Evolutionary conservation across 2,888 invertebrate species (phyloP).

Genomic region (Oscheius sp.): DNA sequence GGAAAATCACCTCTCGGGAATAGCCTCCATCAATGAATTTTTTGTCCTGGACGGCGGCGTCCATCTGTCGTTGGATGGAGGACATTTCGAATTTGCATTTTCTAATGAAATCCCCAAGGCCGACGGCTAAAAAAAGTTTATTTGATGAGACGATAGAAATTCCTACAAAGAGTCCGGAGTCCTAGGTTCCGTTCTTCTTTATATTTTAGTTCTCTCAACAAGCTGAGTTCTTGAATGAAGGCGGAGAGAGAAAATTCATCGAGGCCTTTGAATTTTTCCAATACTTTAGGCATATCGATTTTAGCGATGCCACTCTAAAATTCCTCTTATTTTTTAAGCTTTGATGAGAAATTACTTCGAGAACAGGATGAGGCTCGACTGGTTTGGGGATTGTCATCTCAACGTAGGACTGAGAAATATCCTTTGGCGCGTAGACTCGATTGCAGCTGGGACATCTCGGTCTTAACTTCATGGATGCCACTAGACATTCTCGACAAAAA

Average conservation of each 20-base stretch:
- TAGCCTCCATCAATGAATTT: slow-evolving; percentile 1
- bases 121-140: neutral
- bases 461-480: neutral
- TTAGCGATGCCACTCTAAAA: no score
- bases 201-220: neutral
- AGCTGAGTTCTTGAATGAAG: neutral
- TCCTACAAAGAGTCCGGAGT: slow-evolving; percentile 1
- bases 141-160: neutral
- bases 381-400: no score
- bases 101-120: neutral
- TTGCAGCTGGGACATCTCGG: neutral
- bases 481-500: slow-evolving; percentile 1
- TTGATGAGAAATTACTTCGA: no score
- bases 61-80: neutral
- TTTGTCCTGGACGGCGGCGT: slow-evolving; percentile 17
- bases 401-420: no score
- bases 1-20: neutral
- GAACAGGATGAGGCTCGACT: no score
- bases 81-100: neutral
- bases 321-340: no score
- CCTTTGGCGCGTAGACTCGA: no score
- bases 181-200: no score
- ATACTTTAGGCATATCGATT: neutral
- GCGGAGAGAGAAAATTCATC: neutral
- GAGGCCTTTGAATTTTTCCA: neutral